Evolutionary conservation across 1,140 invertebrate species (phyloP).

Genomic region (Chionoecetes opilio): DNA sequence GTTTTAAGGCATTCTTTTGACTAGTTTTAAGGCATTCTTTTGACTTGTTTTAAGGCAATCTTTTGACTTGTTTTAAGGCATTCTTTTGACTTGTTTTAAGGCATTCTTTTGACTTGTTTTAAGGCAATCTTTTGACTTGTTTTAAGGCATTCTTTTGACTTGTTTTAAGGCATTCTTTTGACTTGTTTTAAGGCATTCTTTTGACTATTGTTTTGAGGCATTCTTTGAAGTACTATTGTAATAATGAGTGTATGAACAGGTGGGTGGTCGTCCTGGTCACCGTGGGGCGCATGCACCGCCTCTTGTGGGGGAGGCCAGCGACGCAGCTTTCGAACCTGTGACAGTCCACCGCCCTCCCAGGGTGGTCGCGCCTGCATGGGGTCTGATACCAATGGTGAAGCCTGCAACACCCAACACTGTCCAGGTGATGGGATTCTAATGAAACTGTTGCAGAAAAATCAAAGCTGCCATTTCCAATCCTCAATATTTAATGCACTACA

Average conservation of each 20-base stretch:
- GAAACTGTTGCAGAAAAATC: not conserved
- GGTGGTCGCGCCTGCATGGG: slow-evolving; percentile 83
- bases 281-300: slow-evolving; percentile 83
- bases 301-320: slow-evolving; percentile 87
- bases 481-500: too few species aligned
- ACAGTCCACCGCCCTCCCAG: slow-evolving; percentile 83
- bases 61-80: too few species aligned
- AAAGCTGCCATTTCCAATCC: not conserved
- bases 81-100: too few species aligned
- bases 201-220: too few species aligned
- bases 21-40: too few species aligned
- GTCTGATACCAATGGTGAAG: slow-evolving; percentile 83
- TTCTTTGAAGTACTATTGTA: not conserved
- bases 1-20: too few species aligned
- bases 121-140: too few species aligned
- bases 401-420: slow-evolving; percentile 86
- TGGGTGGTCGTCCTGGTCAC: slow-evolving; percentile 84
- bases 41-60: too few species aligned
- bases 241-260: slow-evolving; percentile 78
- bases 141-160: too few species aligned
- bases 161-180: too few species aligned
- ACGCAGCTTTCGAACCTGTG: slow-evolving; percentile 83
- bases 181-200: too few species aligned
- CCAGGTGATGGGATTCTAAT: slow-evolving; percentile 87
- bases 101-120: too few species aligned